These are phyloP conservation scores for Gonatopus flavifemur DNA, from an alignment of 1,140 invertebrate species.

Conservation along the genomic window DNA sequence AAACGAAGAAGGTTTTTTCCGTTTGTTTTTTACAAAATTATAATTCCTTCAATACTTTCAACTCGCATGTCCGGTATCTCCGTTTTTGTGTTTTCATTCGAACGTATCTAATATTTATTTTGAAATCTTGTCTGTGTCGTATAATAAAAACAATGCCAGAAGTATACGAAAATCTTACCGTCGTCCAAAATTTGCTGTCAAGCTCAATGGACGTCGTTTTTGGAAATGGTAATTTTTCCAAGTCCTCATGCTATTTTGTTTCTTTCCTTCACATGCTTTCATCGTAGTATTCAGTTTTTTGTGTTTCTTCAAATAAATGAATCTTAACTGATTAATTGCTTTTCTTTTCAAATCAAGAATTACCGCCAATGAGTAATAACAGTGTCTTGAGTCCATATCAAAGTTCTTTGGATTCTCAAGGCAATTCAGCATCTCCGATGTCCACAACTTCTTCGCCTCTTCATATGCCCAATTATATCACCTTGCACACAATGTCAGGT, in stretches of 20 bases:
- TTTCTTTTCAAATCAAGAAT: constrained; percentile 7
- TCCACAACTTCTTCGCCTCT: constrained; percentile 21
- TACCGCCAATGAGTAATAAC: constrained; percentile 5
- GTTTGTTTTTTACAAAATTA: too few relatives aligned
- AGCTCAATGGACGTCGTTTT: background rate
- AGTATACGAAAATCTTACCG: constrained; percentile 21
- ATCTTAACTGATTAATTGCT: background rate
- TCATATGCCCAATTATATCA: constrained; percentile 16
- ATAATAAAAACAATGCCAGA: constrained; percentile 22
- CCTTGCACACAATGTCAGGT: constrained; percentile 18
- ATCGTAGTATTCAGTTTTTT: background rate
- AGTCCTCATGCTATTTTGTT: background rate
- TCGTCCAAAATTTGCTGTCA: background rate
- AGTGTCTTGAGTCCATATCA: constrained; percentile 12
- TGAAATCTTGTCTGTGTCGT: background rate
- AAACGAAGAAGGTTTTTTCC: too few relatives aligned
- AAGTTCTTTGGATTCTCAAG: constrained; percentile 22
- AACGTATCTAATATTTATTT: background rate
- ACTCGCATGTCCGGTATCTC: too few relatives aligned
- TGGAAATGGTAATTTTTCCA: constrained; percentile 21
- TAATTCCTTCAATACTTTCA: too few relatives aligned
- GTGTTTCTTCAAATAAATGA: background rate
- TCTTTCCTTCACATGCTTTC: background rate
- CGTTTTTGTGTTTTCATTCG: background rate
- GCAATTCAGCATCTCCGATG: constrained; percentile 21